Evolutionary conservation across 2,113 vertebrate species (phyloP).

Genomic region (Myrmecobius fasciatus): DNA sequence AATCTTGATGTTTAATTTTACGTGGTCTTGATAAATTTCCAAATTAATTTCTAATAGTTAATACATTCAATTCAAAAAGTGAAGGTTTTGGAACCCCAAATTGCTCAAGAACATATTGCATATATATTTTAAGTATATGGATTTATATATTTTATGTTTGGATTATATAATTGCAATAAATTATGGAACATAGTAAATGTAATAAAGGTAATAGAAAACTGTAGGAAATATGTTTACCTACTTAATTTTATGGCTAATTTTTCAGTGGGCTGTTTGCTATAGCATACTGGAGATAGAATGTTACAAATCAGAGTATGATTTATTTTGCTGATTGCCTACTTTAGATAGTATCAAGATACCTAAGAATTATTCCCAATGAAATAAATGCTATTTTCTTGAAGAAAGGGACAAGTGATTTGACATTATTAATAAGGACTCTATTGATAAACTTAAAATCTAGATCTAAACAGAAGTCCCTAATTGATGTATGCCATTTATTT

Average conservation of each 20-base stretch:
- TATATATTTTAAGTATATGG: constrained; percentile 4
- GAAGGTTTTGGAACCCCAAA: constrained; percentile 28
- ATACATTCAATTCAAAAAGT: constrained; percentile 6
- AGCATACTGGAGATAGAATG: no score
- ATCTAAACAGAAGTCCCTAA: constrained; percentile 14
- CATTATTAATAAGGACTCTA: constrained; percentile 14
- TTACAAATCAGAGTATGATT: no score
- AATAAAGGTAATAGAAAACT: constrained; percentile 12
- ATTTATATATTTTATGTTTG: not conserved
- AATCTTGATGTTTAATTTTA: not conserved
- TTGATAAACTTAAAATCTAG: not conserved
- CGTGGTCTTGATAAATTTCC: constrained; percentile 15
- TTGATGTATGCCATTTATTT: not conserved
- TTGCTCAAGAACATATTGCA: not conserved
- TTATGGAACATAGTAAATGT: not conserved
- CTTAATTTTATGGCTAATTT: not conserved
- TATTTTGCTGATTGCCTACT: no score
- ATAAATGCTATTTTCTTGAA: not conserved
- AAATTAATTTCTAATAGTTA: not conserved
- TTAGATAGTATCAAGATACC: not conserved
- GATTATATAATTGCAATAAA: constrained; percentile 38
- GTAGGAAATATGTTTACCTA: not conserved
- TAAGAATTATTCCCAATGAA: not conserved
- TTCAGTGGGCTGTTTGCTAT: no score
- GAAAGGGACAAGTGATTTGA: constrained; percentile 31